Evolutionary conservation across 2,113 vertebrate species (phyloP).

Genomic region (Psophia crepitans): DNA sequence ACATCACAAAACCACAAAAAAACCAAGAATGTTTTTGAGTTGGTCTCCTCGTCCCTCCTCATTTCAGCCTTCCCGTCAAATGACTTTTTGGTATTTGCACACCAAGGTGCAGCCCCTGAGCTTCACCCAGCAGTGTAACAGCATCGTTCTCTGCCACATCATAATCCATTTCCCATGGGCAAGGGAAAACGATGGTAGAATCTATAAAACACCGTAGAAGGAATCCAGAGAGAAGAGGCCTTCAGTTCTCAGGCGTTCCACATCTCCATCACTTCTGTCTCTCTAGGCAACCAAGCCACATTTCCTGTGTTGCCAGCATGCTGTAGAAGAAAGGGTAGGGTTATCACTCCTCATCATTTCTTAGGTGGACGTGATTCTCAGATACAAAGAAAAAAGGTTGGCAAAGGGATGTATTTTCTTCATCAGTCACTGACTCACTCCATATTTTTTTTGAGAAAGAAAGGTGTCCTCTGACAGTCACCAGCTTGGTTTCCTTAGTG

Average conservation of each 20-base stretch:
- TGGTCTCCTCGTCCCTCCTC: background rate
- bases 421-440: background rate
- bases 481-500: background rate
- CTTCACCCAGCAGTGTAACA: background rate
- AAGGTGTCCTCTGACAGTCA: background rate
- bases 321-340: background rate
- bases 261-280: background rate
- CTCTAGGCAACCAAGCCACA: background rate
- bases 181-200: background rate
- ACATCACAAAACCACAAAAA: background rate
- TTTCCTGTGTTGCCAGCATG: background rate
- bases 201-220: background rate
- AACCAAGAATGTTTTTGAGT: background rate
- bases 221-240: background rate
- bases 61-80: background rate
- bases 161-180: background rate
- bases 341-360: background rate
- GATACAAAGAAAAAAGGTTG: background rate
- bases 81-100: background rate
- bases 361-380: background rate
- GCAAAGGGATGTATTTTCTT: background rate
- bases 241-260: background rate
- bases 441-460: background rate
- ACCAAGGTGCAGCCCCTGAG: background rate
- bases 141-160: background rate